phyloP scores from a whole-genome alignment of 2,113 vertebrate species.

The Gracilinanus agilis region DNA sequence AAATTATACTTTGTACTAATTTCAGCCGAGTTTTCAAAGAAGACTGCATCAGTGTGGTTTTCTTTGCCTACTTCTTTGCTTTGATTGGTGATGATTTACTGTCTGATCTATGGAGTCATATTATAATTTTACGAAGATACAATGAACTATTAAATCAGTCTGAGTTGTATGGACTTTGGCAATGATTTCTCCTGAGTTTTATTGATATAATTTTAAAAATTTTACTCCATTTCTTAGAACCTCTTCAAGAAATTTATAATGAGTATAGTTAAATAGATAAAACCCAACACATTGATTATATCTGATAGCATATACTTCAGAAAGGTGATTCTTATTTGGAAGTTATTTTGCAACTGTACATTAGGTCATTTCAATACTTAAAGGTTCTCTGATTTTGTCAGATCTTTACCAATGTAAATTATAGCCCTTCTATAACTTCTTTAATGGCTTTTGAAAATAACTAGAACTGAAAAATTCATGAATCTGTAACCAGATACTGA shows the following conservation, averaged over 20 bases:
- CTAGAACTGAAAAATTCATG: background rate
- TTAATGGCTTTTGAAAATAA: background rate
- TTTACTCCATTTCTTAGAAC: background rate
- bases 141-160: accelerated
- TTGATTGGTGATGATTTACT: background rate
- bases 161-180: background rate
- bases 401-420: background rate
- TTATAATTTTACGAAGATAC: slow-evolving; percentile 13
- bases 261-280: background rate
- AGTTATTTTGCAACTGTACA: background rate
- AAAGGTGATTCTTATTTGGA: too few species aligned
- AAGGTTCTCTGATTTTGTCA: background rate
- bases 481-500: background rate
- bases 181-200: background rate
- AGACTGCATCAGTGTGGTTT: background rate
- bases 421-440: background rate
- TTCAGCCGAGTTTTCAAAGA: background rate
- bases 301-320: background rate
- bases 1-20: background rate
- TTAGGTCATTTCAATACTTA: slow-evolving; percentile 8
- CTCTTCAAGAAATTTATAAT: background rate
- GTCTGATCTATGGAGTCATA: background rate
- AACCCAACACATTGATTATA: background rate
- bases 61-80: background rate
- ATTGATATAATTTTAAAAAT: background rate